Conservation (phyloP, 2,888 invertebrate genomes). For the Sinelater perroti region DNA sequence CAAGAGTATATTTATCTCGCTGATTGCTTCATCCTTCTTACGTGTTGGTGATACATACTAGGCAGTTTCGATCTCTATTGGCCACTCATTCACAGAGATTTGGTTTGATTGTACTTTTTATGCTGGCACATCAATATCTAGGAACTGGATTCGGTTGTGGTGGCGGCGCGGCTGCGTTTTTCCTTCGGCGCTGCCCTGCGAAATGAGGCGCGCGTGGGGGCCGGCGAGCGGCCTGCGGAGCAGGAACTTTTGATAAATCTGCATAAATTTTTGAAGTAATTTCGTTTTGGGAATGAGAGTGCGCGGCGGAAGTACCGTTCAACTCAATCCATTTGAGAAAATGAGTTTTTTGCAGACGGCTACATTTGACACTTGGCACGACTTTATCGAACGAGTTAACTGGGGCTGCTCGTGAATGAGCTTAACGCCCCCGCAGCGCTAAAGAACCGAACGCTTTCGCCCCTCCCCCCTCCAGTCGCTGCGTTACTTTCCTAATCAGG, state of each 20-base stretch:
- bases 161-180: too few species aligned
- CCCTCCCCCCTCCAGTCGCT: too few species aligned
- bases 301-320: constrained; percentile 34
- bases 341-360: constrained; percentile 45
- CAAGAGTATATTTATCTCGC: constrained; percentile 55
- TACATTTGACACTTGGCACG: constrained; percentile 48
- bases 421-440: constrained; percentile 28
- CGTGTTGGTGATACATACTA: constrained; percentile 53
- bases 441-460: too few species aligned
- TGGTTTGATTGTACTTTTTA: constrained; percentile 55
- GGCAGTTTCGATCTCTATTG: constrained; percentile 50
- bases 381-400: constrained; percentile 42
- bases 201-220: constrained; percentile 3
- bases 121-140: constrained; percentile 42
- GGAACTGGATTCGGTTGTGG: constrained; percentile 19
- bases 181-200: neutral
- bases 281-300: constrained; percentile 27
- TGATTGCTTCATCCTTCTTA: constrained; percentile 57
- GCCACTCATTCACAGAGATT: constrained; percentile 56
- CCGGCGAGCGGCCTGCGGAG: constrained; percentile 4
- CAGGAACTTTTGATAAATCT: constrained; percentile 18
- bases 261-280: constrained; percentile 29
- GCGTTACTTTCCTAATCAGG: constrained; percentile 34
- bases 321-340: constrained; percentile 48
- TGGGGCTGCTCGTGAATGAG: constrained; percentile 41